phyloP scores from a whole-genome alignment of 2,797 vertebrate genomes.

The Potorous gilbertii region DNA sequence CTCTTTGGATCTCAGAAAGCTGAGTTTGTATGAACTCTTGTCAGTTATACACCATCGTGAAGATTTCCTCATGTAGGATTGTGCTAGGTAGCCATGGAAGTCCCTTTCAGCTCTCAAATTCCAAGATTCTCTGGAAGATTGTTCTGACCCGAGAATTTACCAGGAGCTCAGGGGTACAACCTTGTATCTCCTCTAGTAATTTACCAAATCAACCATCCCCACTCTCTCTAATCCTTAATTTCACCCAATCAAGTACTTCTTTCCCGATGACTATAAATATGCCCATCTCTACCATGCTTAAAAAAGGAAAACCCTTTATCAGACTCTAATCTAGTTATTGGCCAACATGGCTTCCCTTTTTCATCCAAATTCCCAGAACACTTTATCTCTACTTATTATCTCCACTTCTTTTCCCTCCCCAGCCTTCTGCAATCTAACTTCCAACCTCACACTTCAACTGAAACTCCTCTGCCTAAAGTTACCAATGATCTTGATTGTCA shows the following conservation, averaged over 20 bases:
- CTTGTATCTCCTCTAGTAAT: background rate
- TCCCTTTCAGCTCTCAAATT: background rate
- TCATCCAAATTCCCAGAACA: background rate
- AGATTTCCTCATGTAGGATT: background rate
- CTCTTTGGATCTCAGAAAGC: background rate
- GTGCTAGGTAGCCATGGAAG: background rate
- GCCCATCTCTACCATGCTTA: background rate
- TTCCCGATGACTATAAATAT: background rate
- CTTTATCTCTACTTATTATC: background rate
- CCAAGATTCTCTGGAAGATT: background rate
- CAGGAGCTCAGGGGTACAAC: background rate
- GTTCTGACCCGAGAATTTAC: background rate
- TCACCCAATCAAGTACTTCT: background rate
- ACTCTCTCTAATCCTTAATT: background rate
- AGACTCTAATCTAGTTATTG: background rate
- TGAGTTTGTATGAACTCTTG: background rate
- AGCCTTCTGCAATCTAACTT: background rate
- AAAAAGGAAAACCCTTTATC: background rate
- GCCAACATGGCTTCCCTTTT: background rate
- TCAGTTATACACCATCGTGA: background rate
- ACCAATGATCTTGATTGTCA: background rate
- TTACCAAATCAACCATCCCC: background rate
- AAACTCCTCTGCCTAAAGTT: background rate
- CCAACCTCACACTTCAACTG: background rate
- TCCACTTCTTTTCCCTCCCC: background rate